A percentile compares a stretch with the other conserved stretches of the same genome.
Evolutionary conservation across 2,888 invertebrate species (phyloP).

Genomic region (Ethmia dodecea): DNA sequence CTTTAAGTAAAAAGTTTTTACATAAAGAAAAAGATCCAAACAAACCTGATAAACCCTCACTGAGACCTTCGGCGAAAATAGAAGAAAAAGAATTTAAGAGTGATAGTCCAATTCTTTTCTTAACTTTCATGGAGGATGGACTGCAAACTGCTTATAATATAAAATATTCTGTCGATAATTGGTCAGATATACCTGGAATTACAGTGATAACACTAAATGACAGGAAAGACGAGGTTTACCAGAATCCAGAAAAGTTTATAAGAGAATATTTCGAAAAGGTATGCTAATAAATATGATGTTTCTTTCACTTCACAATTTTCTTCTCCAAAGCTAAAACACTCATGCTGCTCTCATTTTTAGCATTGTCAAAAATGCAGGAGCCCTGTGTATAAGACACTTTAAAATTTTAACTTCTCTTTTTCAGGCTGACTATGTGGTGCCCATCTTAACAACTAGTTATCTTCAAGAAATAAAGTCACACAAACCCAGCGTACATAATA

Average conservation of each 20-base stretch:
- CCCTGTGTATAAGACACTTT: neutral
- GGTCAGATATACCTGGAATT: conserved; percentile 55
- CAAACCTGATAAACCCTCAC: conserved; percentile 35
- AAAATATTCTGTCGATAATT: conserved; percentile 61
- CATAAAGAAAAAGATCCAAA: conserved; percentile 39
- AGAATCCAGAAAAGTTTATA: conserved; percentile 74
- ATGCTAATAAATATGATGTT: conserved; percentile 15
- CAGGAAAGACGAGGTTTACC: conserved; percentile 66
- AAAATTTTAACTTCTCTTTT: conserved; percentile 20
- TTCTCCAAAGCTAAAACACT: too few relatives aligned
- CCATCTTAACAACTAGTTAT: conserved; percentile 73
- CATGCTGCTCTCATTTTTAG: neutral
- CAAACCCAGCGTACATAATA: conserved; percentile 43
- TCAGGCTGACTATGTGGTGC: conserved; percentile 76
- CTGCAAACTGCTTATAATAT: conserved; percentile 62
- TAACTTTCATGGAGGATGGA: conserved; percentile 76
- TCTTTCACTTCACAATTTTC: too few relatives aligned
- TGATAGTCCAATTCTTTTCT: conserved; percentile 56
- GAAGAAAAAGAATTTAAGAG: conserved; percentile 33
- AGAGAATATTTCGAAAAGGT: conserved; percentile 78
- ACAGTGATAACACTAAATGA: conserved; percentile 64
- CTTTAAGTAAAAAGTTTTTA: conserved; percentile 49
- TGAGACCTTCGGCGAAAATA: conserved; percentile 26
- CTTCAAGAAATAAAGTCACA: conserved; percentile 60
- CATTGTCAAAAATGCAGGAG: too few relatives aligned